A percentile compares a stretch with the other conserved stretches of the same genome.
phyloP scores from a whole-genome alignment of 2,888 invertebrate species.

The Pachymerium ferrugineum region DNA sequence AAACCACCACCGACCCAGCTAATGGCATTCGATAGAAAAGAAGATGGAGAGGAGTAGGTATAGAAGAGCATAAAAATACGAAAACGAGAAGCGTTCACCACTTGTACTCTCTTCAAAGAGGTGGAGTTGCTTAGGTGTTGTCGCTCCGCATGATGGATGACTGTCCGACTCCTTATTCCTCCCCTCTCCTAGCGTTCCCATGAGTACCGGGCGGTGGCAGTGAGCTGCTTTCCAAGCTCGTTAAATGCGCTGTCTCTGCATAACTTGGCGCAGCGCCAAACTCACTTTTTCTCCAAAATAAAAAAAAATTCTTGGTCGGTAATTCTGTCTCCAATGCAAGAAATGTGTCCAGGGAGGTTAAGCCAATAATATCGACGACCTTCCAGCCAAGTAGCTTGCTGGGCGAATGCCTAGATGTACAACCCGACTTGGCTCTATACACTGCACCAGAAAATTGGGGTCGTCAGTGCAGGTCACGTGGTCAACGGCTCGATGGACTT shows the following conservation, averaged over 20 bases:
- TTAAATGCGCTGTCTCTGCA: slow-evolving; percentile 21
- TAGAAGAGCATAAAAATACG: not conserved
- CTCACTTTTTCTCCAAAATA: not conserved
- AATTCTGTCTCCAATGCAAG: slow-evolving; percentile 25
- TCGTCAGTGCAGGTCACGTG: not conserved
- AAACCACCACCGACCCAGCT: not conserved
- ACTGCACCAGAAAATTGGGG: not conserved
- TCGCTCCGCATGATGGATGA: slow-evolving; percentile 27
- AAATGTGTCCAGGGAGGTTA: slow-evolving; percentile 21
- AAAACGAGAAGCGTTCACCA: not conserved
- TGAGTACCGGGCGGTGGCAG: slow-evolving; percentile 15
- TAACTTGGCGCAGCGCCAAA: not conserved
- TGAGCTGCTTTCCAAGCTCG: slow-evolving; percentile 17
- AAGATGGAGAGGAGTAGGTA: too few species aligned
- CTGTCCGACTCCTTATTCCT: not conserved
- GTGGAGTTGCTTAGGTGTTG: slow-evolving; percentile 21
- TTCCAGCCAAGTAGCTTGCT: not conserved
- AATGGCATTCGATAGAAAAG: slow-evolving; percentile 5
- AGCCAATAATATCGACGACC: slow-evolving; percentile 16
- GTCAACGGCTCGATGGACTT: slow-evolving; percentile 10
- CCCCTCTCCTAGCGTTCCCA: not conserved
- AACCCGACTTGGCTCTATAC: not conserved
- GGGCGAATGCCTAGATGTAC: not conserved
- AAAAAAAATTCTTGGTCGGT: slow-evolving; percentile 5
- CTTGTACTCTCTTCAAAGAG: not conserved